A percentile compares a stretch with the other conserved stretches of the same genome.
phyloP scores from a whole-genome alignment of 2,113 vertebrate genomes.

The Equus przewalskii region DNA sequence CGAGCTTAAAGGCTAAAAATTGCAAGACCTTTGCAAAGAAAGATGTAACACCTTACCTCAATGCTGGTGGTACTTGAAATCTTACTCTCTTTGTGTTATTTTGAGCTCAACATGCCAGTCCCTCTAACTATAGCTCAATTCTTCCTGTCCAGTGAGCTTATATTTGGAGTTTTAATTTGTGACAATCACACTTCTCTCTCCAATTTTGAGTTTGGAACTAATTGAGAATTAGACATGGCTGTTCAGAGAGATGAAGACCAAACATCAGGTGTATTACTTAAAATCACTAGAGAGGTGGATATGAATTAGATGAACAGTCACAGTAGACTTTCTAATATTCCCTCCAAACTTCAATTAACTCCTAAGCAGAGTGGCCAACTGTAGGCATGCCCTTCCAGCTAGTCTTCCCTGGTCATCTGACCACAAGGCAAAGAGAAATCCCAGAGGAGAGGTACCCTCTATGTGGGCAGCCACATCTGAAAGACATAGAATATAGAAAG shows the following conservation, averaged over 20 bases:
- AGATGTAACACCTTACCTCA: accelerated
- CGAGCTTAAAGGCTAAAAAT: background rate
- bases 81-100: background rate
- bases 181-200: background rate
- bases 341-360: background rate
- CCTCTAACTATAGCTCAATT: background rate
- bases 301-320: background rate
- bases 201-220: background rate
- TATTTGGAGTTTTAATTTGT: background rate
- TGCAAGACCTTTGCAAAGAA: background rate
- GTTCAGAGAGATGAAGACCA: background rate
- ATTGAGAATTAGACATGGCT: background rate
- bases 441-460: background rate
- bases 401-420: background rate
- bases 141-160: background rate
- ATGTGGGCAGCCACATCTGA: background rate
- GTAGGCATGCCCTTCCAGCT: background rate
- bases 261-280: background rate
- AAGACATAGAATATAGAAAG: background rate
- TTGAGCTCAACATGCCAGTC: background rate
- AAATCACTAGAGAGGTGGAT: background rate
- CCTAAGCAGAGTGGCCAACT: background rate
- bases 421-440: background rate
- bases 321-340: background rate
- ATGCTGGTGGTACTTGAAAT: background rate